Base-by-base conservation (phyloP, 2,888 invertebrate genomes). In the Rosalia funebris region DNA sequence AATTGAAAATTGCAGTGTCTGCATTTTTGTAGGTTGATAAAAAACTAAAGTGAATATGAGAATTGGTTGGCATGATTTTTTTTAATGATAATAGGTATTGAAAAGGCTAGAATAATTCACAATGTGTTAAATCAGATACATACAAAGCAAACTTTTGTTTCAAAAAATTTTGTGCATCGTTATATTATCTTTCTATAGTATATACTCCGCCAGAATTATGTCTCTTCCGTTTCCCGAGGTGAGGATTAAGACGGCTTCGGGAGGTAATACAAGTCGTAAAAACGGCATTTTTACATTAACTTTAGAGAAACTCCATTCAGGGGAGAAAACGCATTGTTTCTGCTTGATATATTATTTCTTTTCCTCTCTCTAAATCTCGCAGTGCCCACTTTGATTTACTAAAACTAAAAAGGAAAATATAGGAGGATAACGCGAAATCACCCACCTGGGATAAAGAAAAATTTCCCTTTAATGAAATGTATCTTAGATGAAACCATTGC, bases 181-280 rank as follows among this genome's bases (percentile, higher is more conserved):
- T 2, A 34, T 11, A 34, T 34, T 34, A 34, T 34, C 10, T n/a
- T n/a, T 34, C 3, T 11, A 34, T 34, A 3, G 34, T 34, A 34
- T 11, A 34, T 11, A 34, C 10, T 34, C 10, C 11, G 2, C 10
- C 34, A n/a, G 34, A 7, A 11, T 34, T 34, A 34, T 34, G 34
- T 34, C 34, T 34, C 11, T 16, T 31, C 20, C 39, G 53, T 15
- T 42, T 53, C 32, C 32, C 31, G 20, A 53, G 14, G 25, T 42
- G 31, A 9, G 41, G 12, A 37, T 32, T n/a, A 34, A n/a, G 2
- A 2, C 5, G 34, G 34, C 11, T 32, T 25, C 32, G 1, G 1
- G 7, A 34, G 55, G 46, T 45, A 55, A 36, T 46, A 45, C 36
- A 32, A 31, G 14, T 55, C 46, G 42, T 55, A 55, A 55, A 55